Percentiles rank a stretch among this genome's conserved stretches.
Evolutionary conservation across 1,140 invertebrate genomes (phyloP).

Genomic region (Drosophila triauraria): DNA sequence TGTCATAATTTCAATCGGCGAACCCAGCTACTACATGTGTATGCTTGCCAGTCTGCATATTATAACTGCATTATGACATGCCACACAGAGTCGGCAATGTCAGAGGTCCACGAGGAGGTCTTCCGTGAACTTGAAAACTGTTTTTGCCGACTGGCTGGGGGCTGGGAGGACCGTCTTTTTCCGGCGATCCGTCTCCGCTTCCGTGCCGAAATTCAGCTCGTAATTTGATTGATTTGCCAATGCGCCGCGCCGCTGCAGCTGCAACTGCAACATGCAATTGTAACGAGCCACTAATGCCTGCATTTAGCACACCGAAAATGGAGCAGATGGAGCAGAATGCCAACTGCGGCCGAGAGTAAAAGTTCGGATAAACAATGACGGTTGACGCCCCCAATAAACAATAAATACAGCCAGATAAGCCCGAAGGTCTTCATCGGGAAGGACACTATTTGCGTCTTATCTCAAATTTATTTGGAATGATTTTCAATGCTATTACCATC

Average conservation of each 20-base stretch:
- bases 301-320: conserved; percentile 69
- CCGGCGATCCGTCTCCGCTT: conserved; percentile 6
- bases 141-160: conserved; percentile 26
- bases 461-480: conserved; percentile 1
- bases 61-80: conserved; percentile 84
- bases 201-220: conserved; percentile 60
- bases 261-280: conserved; percentile 71
- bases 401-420: conserved; percentile 15
- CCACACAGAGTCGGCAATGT: conserved; percentile 58
- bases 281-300: conserved; percentile 79
- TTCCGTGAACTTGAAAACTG: conserved; percentile 73
- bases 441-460: background rate
- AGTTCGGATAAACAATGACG: conserved; percentile 29
- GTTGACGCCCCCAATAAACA: conserved; percentile 45
- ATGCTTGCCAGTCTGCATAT: conserved; percentile 47
- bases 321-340: conserved; percentile 9
- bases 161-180: conserved; percentile 26
- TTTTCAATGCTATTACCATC: conserved; percentile 29
- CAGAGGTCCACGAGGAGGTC: conserved; percentile 28
- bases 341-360: conserved; percentile 34
- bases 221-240: conserved; percentile 80
- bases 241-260: conserved; percentile 44
- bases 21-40: conserved; percentile 33
- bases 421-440: conserved; percentile 22
- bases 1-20: conserved; percentile 82